Base-by-base conservation (phyloP, 2,113 vertebrate genomes). In the Cryptomyrus ogoouensis region DNA sequence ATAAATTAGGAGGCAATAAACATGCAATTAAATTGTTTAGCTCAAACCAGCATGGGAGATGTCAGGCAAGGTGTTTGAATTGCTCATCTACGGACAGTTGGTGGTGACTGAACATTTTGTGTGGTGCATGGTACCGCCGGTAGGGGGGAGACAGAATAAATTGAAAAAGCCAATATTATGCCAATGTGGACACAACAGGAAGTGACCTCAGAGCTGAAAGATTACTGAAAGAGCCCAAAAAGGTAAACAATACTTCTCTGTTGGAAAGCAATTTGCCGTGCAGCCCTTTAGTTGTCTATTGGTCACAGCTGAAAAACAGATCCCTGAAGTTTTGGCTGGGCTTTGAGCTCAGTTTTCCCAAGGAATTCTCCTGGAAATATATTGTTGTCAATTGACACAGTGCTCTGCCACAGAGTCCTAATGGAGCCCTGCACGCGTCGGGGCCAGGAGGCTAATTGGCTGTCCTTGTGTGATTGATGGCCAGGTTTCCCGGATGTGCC, bases 381-480 rank as follows among this genome's bases (percentile, higher is more conserved):
- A 88, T 93, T 84, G 89, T 90, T 90, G 66, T 86, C 90, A 80
- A 91, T 89, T 91, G 92, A 88, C 90, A 90, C 52, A 77, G 77
- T 13, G 58, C 88, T 53, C 84, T 89, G 90, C 89, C 66, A 74
- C 88, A 83, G 87, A 90, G 90, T 89, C 89, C 70, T 92, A 92
- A 92, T 91, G 92, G 88, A 89, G 84, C 90, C 91, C 62, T 24
- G 70, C 53, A 53, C 92, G 92, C 92, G 92, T 92, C 91, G 90
- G 93, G 91, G 92, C 92, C 90, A 89, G 91, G 74, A 92, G 91
- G 91, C 91, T 95, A 94, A 95, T 95, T 95, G 93, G 93, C 91
- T 91, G 90, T 93, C 90, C 88, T 93, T 74, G 88, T 91, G 91
- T 95, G 94, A 94, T 90, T 94, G 93, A 94, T 94, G 93, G 93